phyloP scores from a whole-genome alignment of 2,113 vertebrate genomes.

The Anthoscopus minutus region DNA sequence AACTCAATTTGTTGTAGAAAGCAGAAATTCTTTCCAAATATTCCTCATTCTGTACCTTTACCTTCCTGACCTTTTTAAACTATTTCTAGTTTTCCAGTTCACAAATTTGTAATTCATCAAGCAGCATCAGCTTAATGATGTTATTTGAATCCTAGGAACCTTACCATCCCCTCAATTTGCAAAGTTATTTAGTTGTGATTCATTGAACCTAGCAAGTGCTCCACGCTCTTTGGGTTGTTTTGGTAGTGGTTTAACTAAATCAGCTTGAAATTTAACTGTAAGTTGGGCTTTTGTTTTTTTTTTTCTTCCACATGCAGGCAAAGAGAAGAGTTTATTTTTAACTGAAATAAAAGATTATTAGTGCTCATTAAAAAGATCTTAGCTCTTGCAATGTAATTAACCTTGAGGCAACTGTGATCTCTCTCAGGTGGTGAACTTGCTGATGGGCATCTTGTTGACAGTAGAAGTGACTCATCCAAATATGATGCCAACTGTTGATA shows the following conservation, averaged over 20 bases:
- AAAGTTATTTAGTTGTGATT: not conserved
- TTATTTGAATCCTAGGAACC: not conserved
- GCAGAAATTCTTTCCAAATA: not conserved
- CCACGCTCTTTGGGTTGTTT: not conserved
- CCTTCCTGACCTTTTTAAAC: not conserved
- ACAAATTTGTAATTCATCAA: not conserved
- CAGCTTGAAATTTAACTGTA: not conserved
- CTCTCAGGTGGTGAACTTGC: constrained; percentile 88
- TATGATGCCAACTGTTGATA: constrained; percentile 85
- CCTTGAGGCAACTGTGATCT: constrained; percentile 3
- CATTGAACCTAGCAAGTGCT: not conserved
- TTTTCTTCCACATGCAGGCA: not conserved
- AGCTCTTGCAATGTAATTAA: not conserved
- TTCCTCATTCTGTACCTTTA: not conserved
- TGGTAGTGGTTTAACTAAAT: not conserved
- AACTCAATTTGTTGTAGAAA: not conserved
- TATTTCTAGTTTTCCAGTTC: not conserved
- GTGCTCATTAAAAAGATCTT: not conserved
- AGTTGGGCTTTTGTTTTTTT: not conserved
- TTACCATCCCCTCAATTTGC: not conserved
- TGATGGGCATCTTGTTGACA: constrained; percentile 95
- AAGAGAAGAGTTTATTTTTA: not conserved
- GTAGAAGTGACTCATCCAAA: constrained; percentile 96
- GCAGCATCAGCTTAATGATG: not conserved
- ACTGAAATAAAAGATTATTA: not conserved